phyloP scores from a whole-genome alignment of 2,888 invertebrate genomes.

The Volucella bombylans region DNA sequence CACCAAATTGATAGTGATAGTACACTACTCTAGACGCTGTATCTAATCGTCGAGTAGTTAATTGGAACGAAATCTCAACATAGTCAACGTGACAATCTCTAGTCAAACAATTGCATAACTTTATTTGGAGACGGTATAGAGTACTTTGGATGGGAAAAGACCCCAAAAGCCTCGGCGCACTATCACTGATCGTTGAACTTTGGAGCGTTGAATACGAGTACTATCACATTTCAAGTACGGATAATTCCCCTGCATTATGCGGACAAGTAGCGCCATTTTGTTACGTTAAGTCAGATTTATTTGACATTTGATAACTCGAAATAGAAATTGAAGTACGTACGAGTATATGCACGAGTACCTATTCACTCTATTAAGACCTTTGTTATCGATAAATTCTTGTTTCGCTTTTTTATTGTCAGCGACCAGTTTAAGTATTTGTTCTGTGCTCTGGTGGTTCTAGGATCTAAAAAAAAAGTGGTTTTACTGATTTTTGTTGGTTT shows the following conservation, averaged over 20 bases:
- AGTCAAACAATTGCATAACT: slow-evolving; percentile 20
- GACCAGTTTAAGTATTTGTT: not conserved
- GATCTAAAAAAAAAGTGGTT: not conserved
- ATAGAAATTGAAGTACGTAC: not conserved
- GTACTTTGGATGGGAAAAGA: not conserved
- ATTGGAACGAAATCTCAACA: slow-evolving; percentile 7
- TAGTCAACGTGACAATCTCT: slow-evolving; percentile 1
- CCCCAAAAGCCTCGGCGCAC: not conserved
- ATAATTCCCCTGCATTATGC: slow-evolving; percentile 3
- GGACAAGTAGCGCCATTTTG: not conserved
- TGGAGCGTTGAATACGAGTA: not conserved
- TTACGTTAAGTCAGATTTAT: slow-evolving; percentile 8
- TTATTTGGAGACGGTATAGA: not conserved
- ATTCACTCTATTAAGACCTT: not conserved
- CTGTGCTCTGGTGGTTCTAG: not conserved
- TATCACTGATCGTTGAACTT: slow-evolving; percentile 21
- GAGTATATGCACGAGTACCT: not conserved
- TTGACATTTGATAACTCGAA: slow-evolving; percentile 28
- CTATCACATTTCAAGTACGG: slow-evolving; percentile 2
- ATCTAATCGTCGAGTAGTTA: slow-evolving; percentile 10
- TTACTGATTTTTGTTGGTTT: not conserved
- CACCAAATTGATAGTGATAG: too few relatives aligned
- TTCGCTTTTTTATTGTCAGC: too few relatives aligned
- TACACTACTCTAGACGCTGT: slow-evolving; percentile 4
- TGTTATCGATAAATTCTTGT: not conserved